These are phyloP conservation scores for Resseliella maxima DNA, from an alignment of 2,888 invertebrate species.

Conservation along the genomic window DNA sequence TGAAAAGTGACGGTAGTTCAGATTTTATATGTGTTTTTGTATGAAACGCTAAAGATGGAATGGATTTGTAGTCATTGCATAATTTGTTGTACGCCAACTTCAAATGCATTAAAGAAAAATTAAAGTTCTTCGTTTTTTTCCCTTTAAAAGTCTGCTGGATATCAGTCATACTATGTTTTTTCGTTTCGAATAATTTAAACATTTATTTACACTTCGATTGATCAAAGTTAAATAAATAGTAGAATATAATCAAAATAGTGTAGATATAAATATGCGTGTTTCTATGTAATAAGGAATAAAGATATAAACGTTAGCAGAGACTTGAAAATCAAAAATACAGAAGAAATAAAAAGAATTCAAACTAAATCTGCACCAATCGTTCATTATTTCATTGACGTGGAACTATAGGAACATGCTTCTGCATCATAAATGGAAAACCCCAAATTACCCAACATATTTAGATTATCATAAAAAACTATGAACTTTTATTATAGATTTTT, in stretches of 20 bases:
- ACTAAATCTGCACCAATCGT: neutral
- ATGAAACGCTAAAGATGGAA: slow-evolving; percentile 22
- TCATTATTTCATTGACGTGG: slow-evolving; percentile 36
- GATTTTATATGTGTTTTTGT: neutral
- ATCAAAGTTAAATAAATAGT: slow-evolving; percentile 37
- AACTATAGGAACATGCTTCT: slow-evolving; percentile 39
- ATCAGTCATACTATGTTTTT: too few species aligned
- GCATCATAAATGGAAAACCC: slow-evolving; percentile 8
- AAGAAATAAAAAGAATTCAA: neutral
- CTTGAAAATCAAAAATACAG: slow-evolving; percentile 41
- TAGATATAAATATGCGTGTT: slow-evolving; percentile 16
- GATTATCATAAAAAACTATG: neutral
- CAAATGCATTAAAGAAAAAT: too few species aligned
- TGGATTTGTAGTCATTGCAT: neutral
- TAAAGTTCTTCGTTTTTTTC: too few species aligned
- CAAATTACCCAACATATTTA: neutral
- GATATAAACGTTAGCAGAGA: neutral
- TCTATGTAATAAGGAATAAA: slow-evolving; percentile 48
- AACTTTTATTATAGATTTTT: neutral
- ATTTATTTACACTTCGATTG: slow-evolving; percentile 9
- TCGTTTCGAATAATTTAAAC: too few species aligned
- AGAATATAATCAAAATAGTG: neutral
- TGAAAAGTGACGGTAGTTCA: neutral
- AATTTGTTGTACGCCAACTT: too few species aligned
- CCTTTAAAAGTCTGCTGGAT: too few species aligned